These are phyloP conservation scores for Oriolus oriolus DNA, from an alignment of 2,113 vertebrate species.

Conservation along the genomic window DNA sequence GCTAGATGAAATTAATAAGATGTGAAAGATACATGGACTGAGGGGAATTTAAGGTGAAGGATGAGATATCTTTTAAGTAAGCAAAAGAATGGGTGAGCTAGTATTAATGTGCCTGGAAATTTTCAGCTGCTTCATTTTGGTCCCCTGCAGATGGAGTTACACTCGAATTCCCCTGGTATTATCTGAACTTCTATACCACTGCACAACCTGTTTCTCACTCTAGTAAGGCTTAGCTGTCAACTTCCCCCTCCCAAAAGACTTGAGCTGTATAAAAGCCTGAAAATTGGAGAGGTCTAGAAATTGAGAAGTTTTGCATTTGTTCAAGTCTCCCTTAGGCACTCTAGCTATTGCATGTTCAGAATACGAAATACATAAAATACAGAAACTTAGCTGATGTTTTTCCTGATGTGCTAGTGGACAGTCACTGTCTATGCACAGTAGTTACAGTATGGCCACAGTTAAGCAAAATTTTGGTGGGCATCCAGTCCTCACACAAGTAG, in stretches of 20 bases:
- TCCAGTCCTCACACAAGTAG: fast-evolving
- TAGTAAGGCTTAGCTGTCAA: neutral
- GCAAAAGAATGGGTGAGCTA: neutral
- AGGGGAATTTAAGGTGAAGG: neutral
- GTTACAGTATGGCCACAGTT: neutral
- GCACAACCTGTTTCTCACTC: neutral
- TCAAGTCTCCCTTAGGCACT: neutral
- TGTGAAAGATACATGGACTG: neutral
- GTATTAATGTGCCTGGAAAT: neutral
- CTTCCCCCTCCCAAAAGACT: neutral
- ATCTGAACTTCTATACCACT: neutral
- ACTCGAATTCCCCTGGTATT: neutral
- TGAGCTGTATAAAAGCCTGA: neutral
- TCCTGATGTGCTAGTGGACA: neutral
- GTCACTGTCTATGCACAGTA: neutral
- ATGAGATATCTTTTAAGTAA: neutral
- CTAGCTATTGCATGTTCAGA: neutral
- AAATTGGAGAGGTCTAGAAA: neutral
- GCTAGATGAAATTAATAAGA: neutral
- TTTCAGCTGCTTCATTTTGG: neutral
- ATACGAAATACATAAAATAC: neutral
- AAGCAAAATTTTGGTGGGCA: neutral
- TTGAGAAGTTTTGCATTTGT: neutral
- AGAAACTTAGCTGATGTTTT: neutral
- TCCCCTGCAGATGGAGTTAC: neutral